Conservation (phyloP, 1,140 invertebrate species). For the Tenebrio molitor region DNA sequence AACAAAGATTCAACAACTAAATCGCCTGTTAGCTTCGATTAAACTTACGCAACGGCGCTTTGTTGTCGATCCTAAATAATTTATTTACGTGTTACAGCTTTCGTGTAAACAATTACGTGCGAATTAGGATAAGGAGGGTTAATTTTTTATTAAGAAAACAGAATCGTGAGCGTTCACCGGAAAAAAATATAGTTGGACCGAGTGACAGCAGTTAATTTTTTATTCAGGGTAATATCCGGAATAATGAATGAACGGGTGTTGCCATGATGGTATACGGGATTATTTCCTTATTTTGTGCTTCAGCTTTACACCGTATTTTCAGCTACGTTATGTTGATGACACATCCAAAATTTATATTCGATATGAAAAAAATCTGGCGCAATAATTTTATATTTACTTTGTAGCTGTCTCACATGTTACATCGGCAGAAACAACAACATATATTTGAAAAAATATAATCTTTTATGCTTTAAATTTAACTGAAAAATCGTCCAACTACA, state of each 20-base stretch:
- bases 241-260: constrained; percentile 22
- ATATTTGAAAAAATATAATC: no score
- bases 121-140: no score
- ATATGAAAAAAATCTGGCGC: background rate
- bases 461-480: no score
- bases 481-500: no score
- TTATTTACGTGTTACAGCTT: no score
- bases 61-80: no score
- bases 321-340: background rate
- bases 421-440: no score
- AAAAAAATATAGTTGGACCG: background rate
- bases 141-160: no score
- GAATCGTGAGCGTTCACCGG: background rate
- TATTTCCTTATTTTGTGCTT: background rate
- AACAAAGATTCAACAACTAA: constrained; percentile 23
- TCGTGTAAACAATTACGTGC: no score
- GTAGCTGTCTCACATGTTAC: no score
- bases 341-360: background rate
- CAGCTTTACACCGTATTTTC: background rate
- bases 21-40: constrained; percentile 2
- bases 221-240: constrained; percentile 16
- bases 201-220: constrained; percentile 13
- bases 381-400: background rate
- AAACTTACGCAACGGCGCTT: background rate
- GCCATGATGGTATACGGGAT: background rate